phyloP scores from a whole-genome alignment of 2,888 invertebrate species.

The Andrena chrysosceles region DNA sequence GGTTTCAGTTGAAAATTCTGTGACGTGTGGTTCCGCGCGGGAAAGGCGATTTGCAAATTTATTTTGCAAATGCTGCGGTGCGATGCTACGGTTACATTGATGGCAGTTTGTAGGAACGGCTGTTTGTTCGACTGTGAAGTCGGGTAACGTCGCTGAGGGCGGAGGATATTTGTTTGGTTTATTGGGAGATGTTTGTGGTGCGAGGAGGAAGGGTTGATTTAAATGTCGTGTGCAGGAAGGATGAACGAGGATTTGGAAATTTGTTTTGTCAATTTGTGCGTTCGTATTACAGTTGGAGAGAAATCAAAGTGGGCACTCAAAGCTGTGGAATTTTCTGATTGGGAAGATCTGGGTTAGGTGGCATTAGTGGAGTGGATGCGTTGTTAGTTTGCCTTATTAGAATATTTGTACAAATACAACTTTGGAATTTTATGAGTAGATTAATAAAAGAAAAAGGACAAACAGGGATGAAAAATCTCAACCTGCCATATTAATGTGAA shows the following conservation, averaged over 20 bases:
- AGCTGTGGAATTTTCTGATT: not conserved
- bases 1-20: no score
- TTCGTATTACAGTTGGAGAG: not conserved
- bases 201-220: not conserved
- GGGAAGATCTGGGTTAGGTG: no score
- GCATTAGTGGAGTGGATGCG: no score
- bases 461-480: not conserved
- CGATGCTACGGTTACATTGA: no score
- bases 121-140: conserved; percentile 7
- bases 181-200: not conserved
- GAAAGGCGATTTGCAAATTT: no score
- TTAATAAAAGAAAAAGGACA: not conserved
- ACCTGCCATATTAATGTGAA: not conserved
- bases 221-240: not conserved
- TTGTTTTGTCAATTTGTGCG: not conserved
- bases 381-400: no score
- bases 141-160: conserved; percentile 7
- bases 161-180: conserved; percentile 38
- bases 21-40: no score
- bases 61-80: no score
- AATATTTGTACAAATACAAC: no score
- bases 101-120: no score
- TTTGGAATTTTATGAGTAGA: no score
- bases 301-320: not conserved
- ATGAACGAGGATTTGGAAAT: not conserved